Conservation (phyloP, 2,113 vertebrate species). For the Microcebus murinus region DNA sequence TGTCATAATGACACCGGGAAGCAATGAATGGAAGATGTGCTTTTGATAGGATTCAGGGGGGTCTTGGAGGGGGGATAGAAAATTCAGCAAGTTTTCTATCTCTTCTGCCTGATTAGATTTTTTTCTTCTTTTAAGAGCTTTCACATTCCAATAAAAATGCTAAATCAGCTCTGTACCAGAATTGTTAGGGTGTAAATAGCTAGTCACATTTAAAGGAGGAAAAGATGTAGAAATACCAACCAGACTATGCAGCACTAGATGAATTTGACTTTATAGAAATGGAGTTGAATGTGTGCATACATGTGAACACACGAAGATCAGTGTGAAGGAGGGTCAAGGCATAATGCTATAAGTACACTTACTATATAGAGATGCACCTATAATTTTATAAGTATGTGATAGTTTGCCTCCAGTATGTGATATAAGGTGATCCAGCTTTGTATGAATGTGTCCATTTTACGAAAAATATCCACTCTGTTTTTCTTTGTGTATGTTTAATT, state of each 20-base stretch:
- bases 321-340: background rate
- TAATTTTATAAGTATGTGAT: conserved; percentile 24
- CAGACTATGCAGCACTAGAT: conserved; percentile 68
- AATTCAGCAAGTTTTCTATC: conserved; percentile 92
- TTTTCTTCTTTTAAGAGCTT: conserved; percentile 90
- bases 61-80: conserved; percentile 81
- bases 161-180: conserved; percentile 90
- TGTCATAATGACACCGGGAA: conserved; percentile 92
- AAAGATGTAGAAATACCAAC: conserved; percentile 82
- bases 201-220: conserved; percentile 85
- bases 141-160: conserved; percentile 92
- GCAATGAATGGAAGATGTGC: conserved; percentile 92
- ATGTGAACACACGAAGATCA: background rate
- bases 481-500: background rate
- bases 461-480: conserved; percentile 18
- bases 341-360: background rate
- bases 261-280: conserved; percentile 75
- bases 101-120: conserved; percentile 91
- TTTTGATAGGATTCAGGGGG: conserved; percentile 90
- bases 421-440: conserved; percentile 6
- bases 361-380: background rate
- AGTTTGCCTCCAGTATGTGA: background rate
- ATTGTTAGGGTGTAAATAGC: conserved; percentile 89
- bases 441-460: conserved; percentile 11
- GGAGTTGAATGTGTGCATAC: background rate